Percentiles rank a stretch among this genome's conserved stretches.
phyloP scores from a whole-genome alignment of 2,797 vertebrate species.

The Euthynnus affinis region DNA sequence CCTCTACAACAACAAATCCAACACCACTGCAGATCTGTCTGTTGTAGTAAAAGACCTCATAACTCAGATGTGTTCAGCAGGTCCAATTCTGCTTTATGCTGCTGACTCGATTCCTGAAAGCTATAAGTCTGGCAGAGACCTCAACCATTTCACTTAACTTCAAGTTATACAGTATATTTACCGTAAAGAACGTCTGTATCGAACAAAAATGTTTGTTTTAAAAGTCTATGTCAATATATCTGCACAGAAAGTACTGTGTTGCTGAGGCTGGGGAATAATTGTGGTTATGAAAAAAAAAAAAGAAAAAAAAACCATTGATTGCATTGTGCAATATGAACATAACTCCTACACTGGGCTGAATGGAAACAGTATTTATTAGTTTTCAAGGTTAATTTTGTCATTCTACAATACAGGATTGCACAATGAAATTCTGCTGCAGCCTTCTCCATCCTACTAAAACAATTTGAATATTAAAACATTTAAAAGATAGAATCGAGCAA shows the following conservation, averaged over 20 bases:
- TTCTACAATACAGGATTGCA: too few relatives aligned
- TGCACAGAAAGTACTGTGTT: not conserved
- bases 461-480: too few relatives aligned
- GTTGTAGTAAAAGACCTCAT: constrained; percentile 6
- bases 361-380: too few relatives aligned
- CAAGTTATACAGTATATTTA: too few relatives aligned
- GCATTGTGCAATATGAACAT: not conserved
- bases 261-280: too few relatives aligned
- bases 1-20: constrained; percentile 10
- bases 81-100: constrained; percentile 19
- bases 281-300: too few relatives aligned
- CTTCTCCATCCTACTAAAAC: too few relatives aligned
- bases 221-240: not conserved
- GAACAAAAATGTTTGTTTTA: not conserved
- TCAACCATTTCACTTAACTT: not conserved
- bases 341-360: not conserved
- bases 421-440: too few relatives aligned
- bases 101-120: constrained; percentile 41
- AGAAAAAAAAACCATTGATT: too few relatives aligned
- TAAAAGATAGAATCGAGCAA: too few relatives aligned
- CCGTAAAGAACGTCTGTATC: not conserved
- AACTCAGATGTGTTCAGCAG: constrained; percentile 35
- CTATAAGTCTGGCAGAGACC: not conserved
- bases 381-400: too few relatives aligned
- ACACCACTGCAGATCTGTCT: constrained; percentile 45